These are phyloP conservation scores for Elymnias hypermnestra DNA, from an alignment of 1,140 invertebrate species.

Conservation along the genomic window DNA sequence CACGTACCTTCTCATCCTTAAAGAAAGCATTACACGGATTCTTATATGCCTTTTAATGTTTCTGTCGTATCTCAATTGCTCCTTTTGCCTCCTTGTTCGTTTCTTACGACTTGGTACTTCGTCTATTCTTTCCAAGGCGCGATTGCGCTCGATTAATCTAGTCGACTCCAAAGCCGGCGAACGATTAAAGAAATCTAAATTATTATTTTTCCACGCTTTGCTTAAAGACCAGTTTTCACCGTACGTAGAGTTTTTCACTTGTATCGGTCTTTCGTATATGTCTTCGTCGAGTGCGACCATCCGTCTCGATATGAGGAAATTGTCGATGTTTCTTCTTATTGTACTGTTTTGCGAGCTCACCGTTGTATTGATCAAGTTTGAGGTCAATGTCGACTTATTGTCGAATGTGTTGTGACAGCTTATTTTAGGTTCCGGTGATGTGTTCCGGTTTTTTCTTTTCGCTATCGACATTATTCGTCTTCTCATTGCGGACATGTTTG, in stretches of 20 bases:
- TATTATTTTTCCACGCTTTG: constrained; percentile 61
- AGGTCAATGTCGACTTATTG: constrained; percentile 47
- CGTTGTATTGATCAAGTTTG: constrained; percentile 52
- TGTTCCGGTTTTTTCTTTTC: constrained; percentile 42
- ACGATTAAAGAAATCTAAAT: constrained; percentile 48
- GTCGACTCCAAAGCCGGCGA: constrained; percentile 35
- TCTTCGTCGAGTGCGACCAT: constrained; percentile 59
- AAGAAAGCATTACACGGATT: constrained; percentile 69
- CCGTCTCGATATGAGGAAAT: constrained; percentile 50
- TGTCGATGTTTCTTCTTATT: constrained; percentile 55
- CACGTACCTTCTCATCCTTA: constrained; percentile 66
- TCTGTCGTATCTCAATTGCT: constrained; percentile 64
- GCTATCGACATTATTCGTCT: constrained; percentile 58
- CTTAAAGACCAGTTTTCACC: constrained; percentile 69
- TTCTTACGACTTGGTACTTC: constrained; percentile 47
- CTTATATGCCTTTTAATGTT: constrained; percentile 71
- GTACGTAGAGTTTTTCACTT: constrained; percentile 46
- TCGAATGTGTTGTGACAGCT: constrained; percentile 29
- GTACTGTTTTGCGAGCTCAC: constrained; percentile 57
- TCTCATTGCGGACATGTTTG: constrained; percentile 64
- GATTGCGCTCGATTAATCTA: constrained; percentile 32
- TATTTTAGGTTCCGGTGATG: constrained; percentile 36
- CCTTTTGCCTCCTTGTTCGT: constrained; percentile 51
- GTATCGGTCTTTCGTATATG: constrained; percentile 62
- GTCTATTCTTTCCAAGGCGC: constrained; percentile 47